These are phyloP conservation scores for Spermophilus dauricus DNA, from an alignment of 2,113 vertebrate genomes.

Conservation along the genomic window DNA sequence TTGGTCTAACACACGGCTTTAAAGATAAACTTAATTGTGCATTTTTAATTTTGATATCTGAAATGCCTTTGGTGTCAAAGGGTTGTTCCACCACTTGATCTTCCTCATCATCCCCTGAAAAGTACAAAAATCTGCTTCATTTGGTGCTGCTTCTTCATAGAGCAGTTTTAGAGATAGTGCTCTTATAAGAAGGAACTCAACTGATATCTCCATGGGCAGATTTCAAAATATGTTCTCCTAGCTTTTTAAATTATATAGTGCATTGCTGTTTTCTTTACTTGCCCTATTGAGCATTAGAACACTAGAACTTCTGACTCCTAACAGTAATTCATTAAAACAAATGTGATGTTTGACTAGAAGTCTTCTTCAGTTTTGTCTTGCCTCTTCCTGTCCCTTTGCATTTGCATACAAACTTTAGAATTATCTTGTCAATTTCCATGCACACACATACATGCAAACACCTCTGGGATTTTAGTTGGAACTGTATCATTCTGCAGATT, in stretches of 20 bases:
- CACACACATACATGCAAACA: no score
- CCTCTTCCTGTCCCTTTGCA: background rate
- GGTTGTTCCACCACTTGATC: background rate
- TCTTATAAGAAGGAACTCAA: background rate
- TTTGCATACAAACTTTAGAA: background rate
- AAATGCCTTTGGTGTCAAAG: background rate
- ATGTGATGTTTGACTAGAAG: background rate
- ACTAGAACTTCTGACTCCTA: no score
- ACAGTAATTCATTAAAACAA: background rate
- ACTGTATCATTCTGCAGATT: background rate
- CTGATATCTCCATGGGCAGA: background rate
- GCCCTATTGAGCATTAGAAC: no score
- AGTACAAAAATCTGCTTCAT: background rate
- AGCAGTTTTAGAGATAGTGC: background rate
- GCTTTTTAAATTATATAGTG: no score
- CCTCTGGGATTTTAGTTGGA: background rate
- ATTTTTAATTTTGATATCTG: background rate
- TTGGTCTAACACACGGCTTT: background rate
- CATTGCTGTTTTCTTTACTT: no score
- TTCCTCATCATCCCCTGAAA: background rate
- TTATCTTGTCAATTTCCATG: background rate
- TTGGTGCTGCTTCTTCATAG: background rate
- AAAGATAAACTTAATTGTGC: background rate
- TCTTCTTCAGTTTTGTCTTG: background rate
- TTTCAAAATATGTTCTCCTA: no score